Evolutionary conservation across 2,888 invertebrate species (phyloP).

Genomic region (Fabriciana adippe): DNA sequence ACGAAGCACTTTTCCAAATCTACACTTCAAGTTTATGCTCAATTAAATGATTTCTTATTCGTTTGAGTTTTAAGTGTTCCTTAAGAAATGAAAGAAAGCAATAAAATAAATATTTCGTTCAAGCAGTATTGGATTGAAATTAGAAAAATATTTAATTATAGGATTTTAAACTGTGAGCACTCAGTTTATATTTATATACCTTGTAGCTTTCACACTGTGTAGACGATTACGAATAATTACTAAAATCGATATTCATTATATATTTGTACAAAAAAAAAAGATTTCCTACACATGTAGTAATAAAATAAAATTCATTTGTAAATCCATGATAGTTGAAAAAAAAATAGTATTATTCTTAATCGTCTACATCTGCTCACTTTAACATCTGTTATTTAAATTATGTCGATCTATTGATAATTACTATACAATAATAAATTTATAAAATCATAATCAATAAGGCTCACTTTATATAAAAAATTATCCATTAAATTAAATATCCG

Average conservation of each 20-base stretch:
- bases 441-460: slow-evolving; percentile 28
- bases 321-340: no score
- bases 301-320: no score
- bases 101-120: slow-evolving; percentile 18
- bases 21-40: slow-evolving; percentile 57
- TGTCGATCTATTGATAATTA: slow-evolving; percentile 28
- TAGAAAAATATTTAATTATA: slow-evolving; percentile 18
- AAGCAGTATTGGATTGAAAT: slow-evolving; percentile 16
- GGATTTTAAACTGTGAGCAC: slow-evolving; percentile 20
- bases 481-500: slow-evolving; percentile 2
- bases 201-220: slow-evolving; percentile 18
- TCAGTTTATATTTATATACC: slow-evolving; percentile 18
- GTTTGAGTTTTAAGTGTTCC: slow-evolving; percentile 21
- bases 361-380: slow-evolving; percentile 17
- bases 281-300: no score
- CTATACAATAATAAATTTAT: slow-evolving; percentile 24
- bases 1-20: slow-evolving; percentile 61
- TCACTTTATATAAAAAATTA: slow-evolving; percentile 26
- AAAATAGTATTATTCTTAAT: slow-evolving; percentile 8
- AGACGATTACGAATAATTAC: slow-evolving; percentile 14
- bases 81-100: slow-evolving; percentile 9
- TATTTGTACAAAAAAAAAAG: no score
- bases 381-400: slow-evolving; percentile 20
- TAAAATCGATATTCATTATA: slow-evolving; percentile 5
- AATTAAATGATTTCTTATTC: slow-evolving; percentile 38